Conservation (phyloP, 2,888 invertebrate species). For the Andricus curvator region DNA sequence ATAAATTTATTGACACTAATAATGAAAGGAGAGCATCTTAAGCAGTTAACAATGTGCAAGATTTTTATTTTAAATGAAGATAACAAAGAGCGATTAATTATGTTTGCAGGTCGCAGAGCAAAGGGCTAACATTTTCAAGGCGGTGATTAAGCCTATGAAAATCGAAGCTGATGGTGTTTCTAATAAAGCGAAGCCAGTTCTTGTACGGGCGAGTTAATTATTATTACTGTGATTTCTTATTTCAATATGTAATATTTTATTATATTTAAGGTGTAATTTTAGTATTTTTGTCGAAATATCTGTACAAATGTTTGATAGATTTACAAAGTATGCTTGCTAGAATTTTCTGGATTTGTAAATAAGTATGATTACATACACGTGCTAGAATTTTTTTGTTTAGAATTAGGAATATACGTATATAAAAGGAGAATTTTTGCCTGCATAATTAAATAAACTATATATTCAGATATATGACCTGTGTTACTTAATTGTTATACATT, state of each 20-base stretch:
- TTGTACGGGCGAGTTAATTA: slow-evolving; percentile 60
- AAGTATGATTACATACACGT: not conserved
- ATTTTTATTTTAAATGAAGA: not conserved
- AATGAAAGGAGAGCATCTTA: too few relatives aligned
- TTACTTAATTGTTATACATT: not conserved
- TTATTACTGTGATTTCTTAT: not conserved
- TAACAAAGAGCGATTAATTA: not conserved
- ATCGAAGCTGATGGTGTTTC: slow-evolving; percentile 61
- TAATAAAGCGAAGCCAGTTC: slow-evolving; percentile 61
- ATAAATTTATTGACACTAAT: not conserved
- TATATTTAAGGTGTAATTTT: not conserved
- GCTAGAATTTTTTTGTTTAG: not conserved
- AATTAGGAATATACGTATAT: not conserved
- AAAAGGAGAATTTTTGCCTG: not conserved
- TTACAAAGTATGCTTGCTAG: not conserved
- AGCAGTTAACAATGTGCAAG: not conserved
- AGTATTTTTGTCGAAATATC: not conserved
- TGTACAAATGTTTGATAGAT: not conserved
- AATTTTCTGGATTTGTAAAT: slow-evolving; percentile 9
- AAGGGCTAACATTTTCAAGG: slow-evolving; percentile 67
- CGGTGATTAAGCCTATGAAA: slow-evolving; percentile 70
- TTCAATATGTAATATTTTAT: not conserved
- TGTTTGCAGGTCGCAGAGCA: slow-evolving; percentile 59
- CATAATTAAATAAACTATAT: not conserved
- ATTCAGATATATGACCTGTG: not conserved